Evolutionary conservation across 2,888 invertebrate genomes (phyloP).

Genomic region (Notocelia uddmanniana): DNA sequence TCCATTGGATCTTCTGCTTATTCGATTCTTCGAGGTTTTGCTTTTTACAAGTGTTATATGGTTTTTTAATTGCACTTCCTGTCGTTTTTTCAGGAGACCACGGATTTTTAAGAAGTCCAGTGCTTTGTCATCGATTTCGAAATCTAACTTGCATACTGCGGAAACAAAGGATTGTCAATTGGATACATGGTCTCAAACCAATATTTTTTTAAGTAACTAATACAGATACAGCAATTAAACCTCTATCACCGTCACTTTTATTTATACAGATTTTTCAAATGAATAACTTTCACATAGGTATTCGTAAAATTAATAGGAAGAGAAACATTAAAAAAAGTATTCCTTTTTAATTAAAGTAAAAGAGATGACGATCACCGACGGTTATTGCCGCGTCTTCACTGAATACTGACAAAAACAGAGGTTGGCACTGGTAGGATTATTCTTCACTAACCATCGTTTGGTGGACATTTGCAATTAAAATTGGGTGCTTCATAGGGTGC

Average conservation of each 20-base stretch:
- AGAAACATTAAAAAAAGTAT: too few species aligned
- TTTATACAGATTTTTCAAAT: too few species aligned
- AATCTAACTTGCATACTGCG: conserved; percentile 65
- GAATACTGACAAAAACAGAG: too few species aligned
- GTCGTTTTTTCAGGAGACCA: conserved; percentile 58
- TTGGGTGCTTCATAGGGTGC: conserved; percentile 52
- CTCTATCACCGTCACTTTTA: too few species aligned
- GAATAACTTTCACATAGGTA: too few species aligned
- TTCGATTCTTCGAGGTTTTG: neutral
- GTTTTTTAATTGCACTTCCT: conserved; percentile 49
- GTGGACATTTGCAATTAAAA: conserved; percentile 64
- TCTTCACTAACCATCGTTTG: conserved; percentile 59
- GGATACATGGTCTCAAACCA: neutral
- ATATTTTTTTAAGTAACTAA: too few species aligned
- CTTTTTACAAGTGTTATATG: conserved; percentile 45
- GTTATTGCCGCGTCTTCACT: too few species aligned
- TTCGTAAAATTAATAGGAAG: too few species aligned
- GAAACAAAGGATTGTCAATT: conserved; percentile 33
- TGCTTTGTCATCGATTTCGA: conserved; percentile 61
- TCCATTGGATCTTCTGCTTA: neutral
- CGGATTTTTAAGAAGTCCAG: conserved; percentile 61
- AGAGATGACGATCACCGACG: too few species aligned
- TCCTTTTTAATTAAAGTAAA: too few species aligned
- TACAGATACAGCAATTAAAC: too few species aligned
- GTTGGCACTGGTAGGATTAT: too few species aligned